A percentile compares a stretch with the other conserved stretches of the same genome.
These are phyloP conservation scores for Silurus lanzhouensis DNA, from an alignment of 2,797 vertebrate species.

Conservation along the genomic window DNA sequence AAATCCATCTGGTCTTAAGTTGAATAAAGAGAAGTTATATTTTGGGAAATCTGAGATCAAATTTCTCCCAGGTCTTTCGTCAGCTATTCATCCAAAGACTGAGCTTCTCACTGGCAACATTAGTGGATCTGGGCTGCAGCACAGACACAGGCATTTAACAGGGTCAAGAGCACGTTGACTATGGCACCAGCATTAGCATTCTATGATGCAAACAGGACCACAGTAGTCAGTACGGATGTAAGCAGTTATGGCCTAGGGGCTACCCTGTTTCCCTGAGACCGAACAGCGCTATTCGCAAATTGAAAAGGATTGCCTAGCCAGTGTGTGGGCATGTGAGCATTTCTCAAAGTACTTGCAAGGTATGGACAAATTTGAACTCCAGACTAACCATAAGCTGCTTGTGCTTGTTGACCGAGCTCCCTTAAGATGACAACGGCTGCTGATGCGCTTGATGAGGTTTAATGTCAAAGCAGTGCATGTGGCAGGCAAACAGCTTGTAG, in stretches of 20 bases:
- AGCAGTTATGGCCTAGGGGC: background rate
- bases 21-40: conserved; percentile 20
- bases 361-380: background rate
- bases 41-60: conserved; percentile 30
- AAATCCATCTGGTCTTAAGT: conserved; percentile 15
- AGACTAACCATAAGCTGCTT: background rate
- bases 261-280: background rate
- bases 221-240: background rate
- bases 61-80: conserved; percentile 22
- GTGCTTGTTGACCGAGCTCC: background rate
- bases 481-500: background rate
- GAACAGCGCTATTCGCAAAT: background rate
- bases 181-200: background rate
- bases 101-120: conserved; percentile 25
- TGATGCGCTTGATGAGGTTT: background rate
- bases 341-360: background rate
- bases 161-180: background rate
- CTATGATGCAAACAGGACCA: background rate
- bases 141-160: conserved; percentile 21
- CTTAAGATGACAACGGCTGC: background rate
- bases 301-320: conserved; percentile 1
- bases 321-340: no score
- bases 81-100: conserved; percentile 23
- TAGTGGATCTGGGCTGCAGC: conserved; percentile 1
- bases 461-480: background rate